phyloP scores from a whole-genome alignment of 2,888 invertebrate genomes.

The Scelioninae gen. 1 region DNA sequence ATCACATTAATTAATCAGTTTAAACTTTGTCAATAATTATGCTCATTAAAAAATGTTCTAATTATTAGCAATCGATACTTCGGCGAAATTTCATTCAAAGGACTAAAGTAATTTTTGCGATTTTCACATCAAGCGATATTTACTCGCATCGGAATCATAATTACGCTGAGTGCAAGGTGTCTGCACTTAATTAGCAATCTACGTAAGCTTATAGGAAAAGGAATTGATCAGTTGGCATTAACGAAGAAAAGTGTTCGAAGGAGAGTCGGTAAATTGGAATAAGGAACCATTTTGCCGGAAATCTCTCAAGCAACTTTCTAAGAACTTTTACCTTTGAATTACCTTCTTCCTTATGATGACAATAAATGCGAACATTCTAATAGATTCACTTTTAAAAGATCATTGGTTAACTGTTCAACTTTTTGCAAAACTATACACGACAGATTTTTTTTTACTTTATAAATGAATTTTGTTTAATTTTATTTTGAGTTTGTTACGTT shows the following conservation, averaged over 20 bases:
- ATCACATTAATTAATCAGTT: background rate
- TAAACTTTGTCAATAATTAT: background rate
- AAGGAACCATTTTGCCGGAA: constrained; percentile 44
- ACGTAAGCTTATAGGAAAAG: constrained; percentile 25
- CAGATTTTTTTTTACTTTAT: too few species aligned
- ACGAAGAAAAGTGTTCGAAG: constrained; percentile 46
- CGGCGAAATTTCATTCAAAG: constrained; percentile 1
- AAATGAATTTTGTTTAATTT: too few species aligned
- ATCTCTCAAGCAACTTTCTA: constrained; percentile 36
- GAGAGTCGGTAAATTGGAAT: constrained; percentile 26
- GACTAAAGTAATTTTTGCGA: background rate
- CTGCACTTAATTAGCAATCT: constrained; percentile 51
- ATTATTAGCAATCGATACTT: constrained; percentile 1
- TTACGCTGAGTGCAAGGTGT: constrained; percentile 18
- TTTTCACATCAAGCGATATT: constrained; percentile 30
- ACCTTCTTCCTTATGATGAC: background rate
- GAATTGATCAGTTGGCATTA: constrained; percentile 44
- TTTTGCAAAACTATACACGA: too few species aligned
- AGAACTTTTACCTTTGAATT: constrained; percentile 8
- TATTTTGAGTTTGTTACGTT: too few species aligned
- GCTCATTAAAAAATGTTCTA: background rate
- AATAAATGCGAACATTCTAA: constrained; percentile 3
- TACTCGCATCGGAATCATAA: constrained; percentile 25
- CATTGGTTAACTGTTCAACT: too few species aligned
- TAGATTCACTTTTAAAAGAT: too few species aligned